A percentile compares a stretch with the other conserved stretches of the same genome.
phyloP scores from a whole-genome alignment of 2,113 vertebrate genomes.

The Gopherus flavomarginatus region DNA sequence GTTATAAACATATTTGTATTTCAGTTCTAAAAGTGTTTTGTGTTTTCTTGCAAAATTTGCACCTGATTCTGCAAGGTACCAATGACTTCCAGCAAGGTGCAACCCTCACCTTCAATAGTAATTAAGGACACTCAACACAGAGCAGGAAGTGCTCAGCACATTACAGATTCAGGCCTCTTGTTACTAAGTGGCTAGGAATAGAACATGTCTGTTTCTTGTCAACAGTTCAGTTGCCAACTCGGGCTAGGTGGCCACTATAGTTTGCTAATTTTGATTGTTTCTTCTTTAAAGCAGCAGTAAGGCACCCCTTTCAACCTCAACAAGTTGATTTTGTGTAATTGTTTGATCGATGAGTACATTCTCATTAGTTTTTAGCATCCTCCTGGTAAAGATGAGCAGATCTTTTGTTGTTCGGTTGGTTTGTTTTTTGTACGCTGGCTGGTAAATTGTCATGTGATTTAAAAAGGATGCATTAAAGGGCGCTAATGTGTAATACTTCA shows the following conservation, averaged over 20 bases:
- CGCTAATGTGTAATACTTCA: neutral
- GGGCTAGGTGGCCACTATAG: neutral
- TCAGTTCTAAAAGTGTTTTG: conserved; percentile 35
- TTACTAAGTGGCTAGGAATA: neutral
- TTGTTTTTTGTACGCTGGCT: neutral
- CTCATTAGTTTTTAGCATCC: neutral
- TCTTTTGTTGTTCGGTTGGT: neutral
- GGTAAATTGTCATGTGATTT: neutral
- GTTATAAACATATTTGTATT: neutral
- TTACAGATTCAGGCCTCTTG: neutral
- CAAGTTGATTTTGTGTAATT: neutral
- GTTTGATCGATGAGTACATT: conserved; percentile 10
- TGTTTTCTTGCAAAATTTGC: neutral
- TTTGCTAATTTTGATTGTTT: neutral
- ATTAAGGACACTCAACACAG: neutral
- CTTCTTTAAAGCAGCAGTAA: conserved; percentile 23
- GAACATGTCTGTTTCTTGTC: neutral
- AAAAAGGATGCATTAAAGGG: neutral
- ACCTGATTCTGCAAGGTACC: neutral
- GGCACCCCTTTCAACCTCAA: neutral
- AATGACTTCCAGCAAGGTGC: neutral
- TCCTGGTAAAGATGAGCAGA: neutral
- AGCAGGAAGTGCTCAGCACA: neutral
- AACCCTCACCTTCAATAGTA: neutral
- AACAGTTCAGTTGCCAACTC: neutral